These are phyloP conservation scores for Xylota segnis DNA, from an alignment of 2,888 invertebrate genomes.

Conservation along the genomic window DNA sequence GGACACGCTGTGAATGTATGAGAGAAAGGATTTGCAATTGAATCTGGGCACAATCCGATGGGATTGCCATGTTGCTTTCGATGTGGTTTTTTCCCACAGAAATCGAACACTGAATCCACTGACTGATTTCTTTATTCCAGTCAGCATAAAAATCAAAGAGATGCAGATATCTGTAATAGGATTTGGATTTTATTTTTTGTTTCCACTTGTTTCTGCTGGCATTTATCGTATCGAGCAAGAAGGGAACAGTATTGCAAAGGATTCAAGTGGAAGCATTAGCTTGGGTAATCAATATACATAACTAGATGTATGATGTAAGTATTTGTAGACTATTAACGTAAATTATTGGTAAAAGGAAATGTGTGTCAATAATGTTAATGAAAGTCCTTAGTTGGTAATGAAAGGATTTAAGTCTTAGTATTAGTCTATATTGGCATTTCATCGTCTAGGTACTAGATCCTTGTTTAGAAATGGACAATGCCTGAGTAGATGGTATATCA, in stretches of 20 bases:
- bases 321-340: too few relatives aligned
- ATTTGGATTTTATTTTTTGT: background rate
- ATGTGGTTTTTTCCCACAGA: background rate
- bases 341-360: too few relatives aligned
- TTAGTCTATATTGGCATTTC: too few relatives aligned
- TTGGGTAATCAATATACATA: too few relatives aligned
- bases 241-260: background rate
- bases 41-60: background rate
- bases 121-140: background rate
- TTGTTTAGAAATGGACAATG: too few relatives aligned
- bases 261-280: too few relatives aligned
- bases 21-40: background rate
- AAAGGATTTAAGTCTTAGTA: too few relatives aligned
- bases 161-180: background rate
- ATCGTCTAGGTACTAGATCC: too few relatives aligned
- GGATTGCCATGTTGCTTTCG: background rate
- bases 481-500: too few relatives aligned
- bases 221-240: background rate
- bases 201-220: background rate
- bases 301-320: too few relatives aligned
- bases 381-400: too few relatives aligned
- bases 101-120: background rate
- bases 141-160: background rate
- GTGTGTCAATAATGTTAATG: too few relatives aligned
- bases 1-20: background rate